Conservation (phyloP, 2,113 vertebrate genomes). For the Scalopus aquaticus region DNA sequence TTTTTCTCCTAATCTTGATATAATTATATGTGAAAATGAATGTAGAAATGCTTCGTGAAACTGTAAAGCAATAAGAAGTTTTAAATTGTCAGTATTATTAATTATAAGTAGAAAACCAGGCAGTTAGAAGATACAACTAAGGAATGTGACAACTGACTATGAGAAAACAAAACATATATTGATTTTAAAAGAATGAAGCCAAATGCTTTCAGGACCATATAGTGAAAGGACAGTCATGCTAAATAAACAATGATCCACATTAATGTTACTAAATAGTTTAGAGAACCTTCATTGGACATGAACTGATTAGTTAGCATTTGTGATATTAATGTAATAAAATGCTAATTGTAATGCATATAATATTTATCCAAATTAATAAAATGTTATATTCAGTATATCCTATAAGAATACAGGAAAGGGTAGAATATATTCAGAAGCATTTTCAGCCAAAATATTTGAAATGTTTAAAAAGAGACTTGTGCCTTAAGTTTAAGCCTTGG, state of each 20-base stretch:
- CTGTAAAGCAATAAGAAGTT: not conserved
- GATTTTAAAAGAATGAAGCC: not conserved
- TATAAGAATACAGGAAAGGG: not conserved
- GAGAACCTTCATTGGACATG: not conserved
- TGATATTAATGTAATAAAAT: not conserved
- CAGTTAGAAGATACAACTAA: slow-evolving; percentile 17
- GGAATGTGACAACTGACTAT: not conserved
- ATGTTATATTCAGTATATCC: not conserved
- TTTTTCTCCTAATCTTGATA: not conserved
- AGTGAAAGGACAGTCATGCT: not conserved
- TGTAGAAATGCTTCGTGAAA: not conserved
- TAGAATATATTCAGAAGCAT: not conserved
- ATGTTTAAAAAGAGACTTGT: not conserved
- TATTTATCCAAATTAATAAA: slow-evolving; percentile 35
- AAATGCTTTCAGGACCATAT: not conserved
- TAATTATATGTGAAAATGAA: not conserved
- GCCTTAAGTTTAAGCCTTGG: not conserved
- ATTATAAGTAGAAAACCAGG: not conserved
- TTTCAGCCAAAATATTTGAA: not conserved
- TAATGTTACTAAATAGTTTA: not conserved
- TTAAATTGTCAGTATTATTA: slow-evolving; percentile 18
- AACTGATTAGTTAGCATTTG: slow-evolving; percentile 10
- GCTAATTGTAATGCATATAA: not conserved
- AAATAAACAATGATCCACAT: not conserved
- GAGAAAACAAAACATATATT: not conserved